phyloP scores from a whole-genome alignment of 2,888 invertebrate species.

The Homarus gammarus region DNA sequence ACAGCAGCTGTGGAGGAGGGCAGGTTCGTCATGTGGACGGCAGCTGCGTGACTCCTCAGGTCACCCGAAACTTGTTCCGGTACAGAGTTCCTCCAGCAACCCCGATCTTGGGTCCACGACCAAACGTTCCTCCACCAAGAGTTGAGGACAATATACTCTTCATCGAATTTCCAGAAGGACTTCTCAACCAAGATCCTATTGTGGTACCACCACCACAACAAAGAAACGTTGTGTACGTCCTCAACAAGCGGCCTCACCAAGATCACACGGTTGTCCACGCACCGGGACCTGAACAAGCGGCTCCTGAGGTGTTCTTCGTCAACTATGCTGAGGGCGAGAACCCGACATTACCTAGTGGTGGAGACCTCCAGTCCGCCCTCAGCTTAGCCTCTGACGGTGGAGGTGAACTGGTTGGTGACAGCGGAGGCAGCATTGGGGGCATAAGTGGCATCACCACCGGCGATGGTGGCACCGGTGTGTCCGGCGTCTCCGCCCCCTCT shows the following conservation, averaged over 20 bases:
- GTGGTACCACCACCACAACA: slow-evolving; percentile 34
- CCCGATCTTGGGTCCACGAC: background rate
- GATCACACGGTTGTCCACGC: slow-evolving; percentile 4
- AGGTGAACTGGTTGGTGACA: background rate
- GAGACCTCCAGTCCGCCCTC: slow-evolving; percentile 33
- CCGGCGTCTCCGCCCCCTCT: background rate
- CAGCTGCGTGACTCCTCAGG: background rate
- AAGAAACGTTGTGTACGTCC: slow-evolving; percentile 3
- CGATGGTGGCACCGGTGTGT: background rate
- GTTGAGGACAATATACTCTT: slow-evolving; percentile 39
- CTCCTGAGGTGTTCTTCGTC: slow-evolving; percentile 56
- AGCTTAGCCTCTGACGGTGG: background rate
- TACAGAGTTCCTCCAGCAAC: background rate
- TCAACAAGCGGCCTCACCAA: background rate
- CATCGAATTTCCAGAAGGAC: slow-evolving; percentile 6
- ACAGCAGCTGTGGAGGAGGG: background rate
- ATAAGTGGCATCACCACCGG: background rate
- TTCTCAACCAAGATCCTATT: slow-evolving; percentile 7
- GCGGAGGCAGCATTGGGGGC: background rate
- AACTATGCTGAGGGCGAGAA: slow-evolving; percentile 41
- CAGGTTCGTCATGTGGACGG: background rate
- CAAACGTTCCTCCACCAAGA: slow-evolving; percentile 19
- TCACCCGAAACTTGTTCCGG: slow-evolving; percentile 3
- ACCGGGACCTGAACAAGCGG: slow-evolving; percentile 27
- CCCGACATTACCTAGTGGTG: slow-evolving; percentile 41